These are phyloP conservation scores for Scatophagus argus DNA, from an alignment of 2,113 vertebrate genomes.

Conservation along the genomic window DNA sequence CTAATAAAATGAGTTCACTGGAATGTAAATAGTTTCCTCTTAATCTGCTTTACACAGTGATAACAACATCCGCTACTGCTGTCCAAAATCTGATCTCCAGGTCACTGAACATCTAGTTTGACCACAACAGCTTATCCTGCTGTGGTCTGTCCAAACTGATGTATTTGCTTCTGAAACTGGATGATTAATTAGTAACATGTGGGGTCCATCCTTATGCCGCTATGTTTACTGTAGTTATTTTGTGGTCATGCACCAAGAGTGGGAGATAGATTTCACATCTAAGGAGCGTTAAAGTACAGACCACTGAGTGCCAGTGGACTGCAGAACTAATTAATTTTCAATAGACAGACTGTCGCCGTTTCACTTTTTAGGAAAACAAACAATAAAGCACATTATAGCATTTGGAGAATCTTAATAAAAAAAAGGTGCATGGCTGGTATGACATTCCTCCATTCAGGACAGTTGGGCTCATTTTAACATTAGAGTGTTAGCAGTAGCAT, in stretches of 20 bases:
- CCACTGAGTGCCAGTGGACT: background rate
- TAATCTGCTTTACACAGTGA: conserved; percentile 5
- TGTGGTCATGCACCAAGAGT: background rate
- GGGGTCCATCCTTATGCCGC: background rate
- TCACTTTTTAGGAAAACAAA: background rate
- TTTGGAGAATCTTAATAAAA: background rate
- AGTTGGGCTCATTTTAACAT: background rate
- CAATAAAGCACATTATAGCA: background rate
- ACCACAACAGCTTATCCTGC: background rate
- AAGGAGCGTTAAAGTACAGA: background rate
- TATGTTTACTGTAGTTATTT: background rate
- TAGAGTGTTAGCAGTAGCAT: background rate
- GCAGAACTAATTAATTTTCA: conserved; percentile 1
- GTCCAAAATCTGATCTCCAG: background rate
- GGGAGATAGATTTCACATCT: background rate
- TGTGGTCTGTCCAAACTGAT: background rate
- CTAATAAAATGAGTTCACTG: background rate
- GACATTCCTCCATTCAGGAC: background rate
- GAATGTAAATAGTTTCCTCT: conserved; percentile 44
- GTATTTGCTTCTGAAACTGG: background rate
- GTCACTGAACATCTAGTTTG: background rate
- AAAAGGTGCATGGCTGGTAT: background rate
- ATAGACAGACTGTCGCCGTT: background rate
- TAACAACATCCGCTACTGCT: background rate
- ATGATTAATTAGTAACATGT: conserved; percentile 4